Percentiles rank a stretch among this genome's conserved stretches.
Conservation (phyloP, 2,797 vertebrate genomes). For the Meda fulgida region DNA sequence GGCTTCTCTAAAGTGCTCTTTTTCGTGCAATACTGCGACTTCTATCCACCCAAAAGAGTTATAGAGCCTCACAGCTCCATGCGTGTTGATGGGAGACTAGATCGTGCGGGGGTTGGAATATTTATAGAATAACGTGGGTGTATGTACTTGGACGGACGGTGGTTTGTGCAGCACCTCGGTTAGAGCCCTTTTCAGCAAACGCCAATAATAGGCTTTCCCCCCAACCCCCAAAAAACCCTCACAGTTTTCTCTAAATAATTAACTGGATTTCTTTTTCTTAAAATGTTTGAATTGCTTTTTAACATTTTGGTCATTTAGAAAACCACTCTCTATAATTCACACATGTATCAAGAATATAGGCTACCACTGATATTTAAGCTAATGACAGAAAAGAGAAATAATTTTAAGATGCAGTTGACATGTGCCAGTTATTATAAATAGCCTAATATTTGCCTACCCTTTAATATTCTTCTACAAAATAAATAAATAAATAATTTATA, state of each 20-base stretch:
- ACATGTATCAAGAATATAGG: neutral
- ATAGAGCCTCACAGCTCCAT: slow-evolving; percentile 8
- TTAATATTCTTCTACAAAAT: too few species aligned
- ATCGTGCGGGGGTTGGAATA: slow-evolving; percentile 39
- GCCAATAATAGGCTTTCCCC: neutral
- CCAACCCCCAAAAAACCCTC: neutral
- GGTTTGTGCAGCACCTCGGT: slow-evolving; percentile 31
- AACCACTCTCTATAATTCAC: neutral
- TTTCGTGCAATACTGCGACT: slow-evolving; percentile 13
- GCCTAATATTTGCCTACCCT: neutral
- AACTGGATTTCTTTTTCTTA: neutral
- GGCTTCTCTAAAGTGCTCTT: slow-evolving; percentile 20
- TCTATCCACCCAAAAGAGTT: slow-evolving; percentile 6
- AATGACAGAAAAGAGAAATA: neutral
- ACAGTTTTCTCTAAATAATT: neutral
- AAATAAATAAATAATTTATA: too few species aligned
- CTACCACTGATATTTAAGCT: neutral
- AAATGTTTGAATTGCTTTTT: neutral
- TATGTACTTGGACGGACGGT: slow-evolving; percentile 65
- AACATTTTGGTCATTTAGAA: neutral
- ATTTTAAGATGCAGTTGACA: neutral
- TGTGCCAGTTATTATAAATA: neutral
- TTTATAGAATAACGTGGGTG: slow-evolving; percentile 50
- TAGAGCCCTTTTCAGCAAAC: slow-evolving; percentile 4
- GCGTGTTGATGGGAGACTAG: slow-evolving; percentile 3